phyloP scores from a whole-genome alignment of 2,113 vertebrate species.

The Bos indicus region DNA sequence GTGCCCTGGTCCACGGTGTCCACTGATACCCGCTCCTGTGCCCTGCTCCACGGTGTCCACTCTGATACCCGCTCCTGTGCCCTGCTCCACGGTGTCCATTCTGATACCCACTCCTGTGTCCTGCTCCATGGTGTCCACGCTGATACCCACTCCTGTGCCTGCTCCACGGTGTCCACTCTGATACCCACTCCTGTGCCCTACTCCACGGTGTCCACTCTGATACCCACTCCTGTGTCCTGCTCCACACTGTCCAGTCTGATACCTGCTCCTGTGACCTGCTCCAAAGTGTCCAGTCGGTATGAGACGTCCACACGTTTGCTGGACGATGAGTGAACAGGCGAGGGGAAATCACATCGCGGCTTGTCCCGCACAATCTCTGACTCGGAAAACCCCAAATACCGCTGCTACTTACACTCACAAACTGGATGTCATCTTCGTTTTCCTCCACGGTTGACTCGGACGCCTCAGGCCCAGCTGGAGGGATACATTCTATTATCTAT shows the following conservation, averaged over 20 bases:
- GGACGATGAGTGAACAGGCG: neutral
- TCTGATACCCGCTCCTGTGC: too few relatives aligned
- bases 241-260: neutral
- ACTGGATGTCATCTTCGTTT: slow-evolving; percentile 83
- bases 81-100: fast-evolving
- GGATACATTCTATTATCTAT: slow-evolving; percentile 72
- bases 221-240: neutral
- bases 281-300: neutral
- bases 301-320: neutral
- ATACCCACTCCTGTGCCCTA: too few relatives aligned
- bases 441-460: slow-evolving; percentile 35
- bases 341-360: neutral
- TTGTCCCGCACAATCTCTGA: neutral
- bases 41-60: too few relatives aligned
- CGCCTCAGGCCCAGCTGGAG: neutral
- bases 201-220: too few relatives aligned
- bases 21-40: too few relatives aligned
- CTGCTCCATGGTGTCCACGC: neutral
- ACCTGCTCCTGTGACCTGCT: neutral
- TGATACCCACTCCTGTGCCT: too few relatives aligned
- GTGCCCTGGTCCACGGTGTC: too few relatives aligned
- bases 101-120: too few relatives aligned
- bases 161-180: too few relatives aligned
- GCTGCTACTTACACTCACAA: slow-evolving; percentile 76
- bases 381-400: neutral